Conservation (phyloP, 2,797 vertebrate genomes). For the Acanthornis magna region DNA sequence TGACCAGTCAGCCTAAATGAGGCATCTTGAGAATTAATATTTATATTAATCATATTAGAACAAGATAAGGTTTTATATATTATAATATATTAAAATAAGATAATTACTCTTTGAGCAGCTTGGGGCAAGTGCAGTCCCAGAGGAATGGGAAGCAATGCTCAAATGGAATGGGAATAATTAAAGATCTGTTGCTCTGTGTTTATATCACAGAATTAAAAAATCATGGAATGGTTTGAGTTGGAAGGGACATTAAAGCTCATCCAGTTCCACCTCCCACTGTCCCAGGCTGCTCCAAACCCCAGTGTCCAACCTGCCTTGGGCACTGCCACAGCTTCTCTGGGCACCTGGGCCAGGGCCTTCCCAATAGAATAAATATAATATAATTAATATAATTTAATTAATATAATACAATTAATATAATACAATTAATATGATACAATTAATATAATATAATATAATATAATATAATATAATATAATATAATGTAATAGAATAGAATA, state of each 20-base stretch:
- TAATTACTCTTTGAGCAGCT: background rate
- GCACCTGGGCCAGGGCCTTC: background rate
- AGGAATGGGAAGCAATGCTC: background rate
- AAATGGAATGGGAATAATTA: background rate
- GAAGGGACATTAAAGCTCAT: background rate
- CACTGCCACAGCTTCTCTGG: background rate
- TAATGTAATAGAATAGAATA: too few species aligned
- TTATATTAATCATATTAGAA: background rate
- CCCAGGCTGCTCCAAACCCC: fast-evolving
- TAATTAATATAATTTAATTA: background rate
- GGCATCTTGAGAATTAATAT: background rate
- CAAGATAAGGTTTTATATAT: background rate
- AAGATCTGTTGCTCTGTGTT: background rate
- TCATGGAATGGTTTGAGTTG: background rate
- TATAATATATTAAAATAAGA: background rate
- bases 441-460: too few species aligned
- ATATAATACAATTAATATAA: too few species aligned
- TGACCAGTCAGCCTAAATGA: background rate
- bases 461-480: too few species aligned
- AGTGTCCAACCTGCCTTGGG: fast-evolving
- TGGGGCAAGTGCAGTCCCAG: too few species aligned
- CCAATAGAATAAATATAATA: too few species aligned
- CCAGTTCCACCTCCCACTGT: background rate
- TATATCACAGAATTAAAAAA: background rate
- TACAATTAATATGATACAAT: too few species aligned